Evolutionary conservation across 2,888 invertebrate species (phyloP), one percentile per base, ranked within the genome.

Genomic region (Mellilla xanthometata): DNA sequence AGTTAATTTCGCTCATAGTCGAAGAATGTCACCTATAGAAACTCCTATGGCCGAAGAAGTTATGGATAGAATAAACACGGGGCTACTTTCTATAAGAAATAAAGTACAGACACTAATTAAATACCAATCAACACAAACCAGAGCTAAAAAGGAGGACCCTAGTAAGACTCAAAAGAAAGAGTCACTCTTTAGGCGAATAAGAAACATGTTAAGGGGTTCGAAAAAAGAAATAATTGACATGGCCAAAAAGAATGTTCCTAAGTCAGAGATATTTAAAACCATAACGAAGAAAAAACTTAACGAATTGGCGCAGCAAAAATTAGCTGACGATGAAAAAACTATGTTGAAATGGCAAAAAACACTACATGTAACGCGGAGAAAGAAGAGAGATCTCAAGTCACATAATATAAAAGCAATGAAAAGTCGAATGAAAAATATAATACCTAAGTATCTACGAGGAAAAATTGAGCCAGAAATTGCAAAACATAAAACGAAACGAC

Each of bases 311-410:
- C 60, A 60, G 8, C 66, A 58, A 42, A 68, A 64, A 44, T 55
- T 74, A n/a, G 38, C 44, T 0, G 67, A 78, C 13, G 72, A 76
- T 32, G 69, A 75, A 45, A 54, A 68, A 6, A 66, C 68, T 0
- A 76, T 82, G 75, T 61, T 52, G 2, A 75, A 58, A 48, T 83
- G 84, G 84, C 80, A 83, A 49, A 59, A 63, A 0, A 67, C 69
- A 41, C 60, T 81, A 8, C 69, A 72, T 10, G 44, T 73, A 2
- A 19, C 62, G 1, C 58, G 56, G 10, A 63, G 67, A 40, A 54
- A 49, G 1, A 82, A 74, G 53, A 66, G 86, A 29, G 68, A 72
- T 0, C 0, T 48, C 11, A 7, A 32, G 2, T 9, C 23, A 19
- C 27, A 12, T 6, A n/a, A n/a, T n/a, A 48, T 62, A 10, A 53